Evolutionary conservation across 1,140 invertebrate species (phyloP), one percentile per base, ranked within the genome.

Genomic region (Popillia japonica): DNA sequence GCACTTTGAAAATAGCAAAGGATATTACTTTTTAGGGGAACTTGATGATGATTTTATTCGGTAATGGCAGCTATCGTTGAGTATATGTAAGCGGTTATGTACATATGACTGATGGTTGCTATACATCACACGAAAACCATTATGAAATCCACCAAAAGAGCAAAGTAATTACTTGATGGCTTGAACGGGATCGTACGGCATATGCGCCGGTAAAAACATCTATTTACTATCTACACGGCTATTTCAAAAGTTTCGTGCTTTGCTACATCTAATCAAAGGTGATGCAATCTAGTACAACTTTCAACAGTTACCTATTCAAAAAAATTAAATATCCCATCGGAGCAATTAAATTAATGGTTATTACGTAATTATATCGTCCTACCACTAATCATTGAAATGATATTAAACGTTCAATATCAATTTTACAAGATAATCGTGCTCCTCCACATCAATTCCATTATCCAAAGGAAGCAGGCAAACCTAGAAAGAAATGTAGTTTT

Each of bases 101-200:
- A n/a, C n/a, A n/a, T n/a, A n/a, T n/a, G n/a, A n/a, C 44, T n/a
- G 44, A 48, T 48, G 44, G 3, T n/a, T 11, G 17, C 8, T 48
- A 48, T n/a, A 1, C 0, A 48, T 10, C 44, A 48, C 44, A n/a
- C 44, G 44, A 11, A 48, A n/a, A 48, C 44, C 44, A 48, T 48
- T 48, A 48, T 48, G 44, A 11, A 48, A 48, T 48, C 44, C 44
- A n/a, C 44, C 44, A n/a, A 48, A 48, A 48, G 44, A 48, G 44
- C 44, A 10, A 48, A 48, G 44, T 48, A 48, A 48, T 48, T 48
- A 48, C 44, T 48, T 48, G 44, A 48, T 48, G 44, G 44, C 44
- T 48, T n/a, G 44, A 48, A 48, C 44, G 44, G 17, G 44, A 48
- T 48, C 17, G 11, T n/a, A n/a, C 6, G 44, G 11, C 11, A 48